Evolutionary conservation across 2,797 vertebrate species (phyloP).

Genomic region (Morus bassanus): DNA sequence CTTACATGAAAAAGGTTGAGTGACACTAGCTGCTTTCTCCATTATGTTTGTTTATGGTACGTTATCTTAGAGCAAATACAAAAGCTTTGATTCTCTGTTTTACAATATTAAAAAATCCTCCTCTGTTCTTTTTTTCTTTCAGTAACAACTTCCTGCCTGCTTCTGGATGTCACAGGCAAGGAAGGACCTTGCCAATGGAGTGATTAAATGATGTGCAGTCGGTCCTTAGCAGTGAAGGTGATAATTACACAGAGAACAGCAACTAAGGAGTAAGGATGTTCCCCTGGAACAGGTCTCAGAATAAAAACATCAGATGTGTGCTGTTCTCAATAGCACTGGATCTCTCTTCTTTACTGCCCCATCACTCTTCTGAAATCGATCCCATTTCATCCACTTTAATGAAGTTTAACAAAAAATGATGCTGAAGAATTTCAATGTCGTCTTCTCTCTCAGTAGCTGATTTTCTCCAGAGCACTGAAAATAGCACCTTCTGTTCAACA

Average conservation of each 20-base stretch:
- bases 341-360: slow-evolving; percentile 54
- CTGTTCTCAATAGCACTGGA: background rate
- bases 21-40: background rate
- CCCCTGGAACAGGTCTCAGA: slow-evolving; percentile 6
- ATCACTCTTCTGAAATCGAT: slow-evolving; percentile 64
- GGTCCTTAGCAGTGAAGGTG: slow-evolving; percentile 43
- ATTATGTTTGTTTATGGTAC: background rate
- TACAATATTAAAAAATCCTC: background rate
- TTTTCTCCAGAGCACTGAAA: slow-evolving; percentile 11
- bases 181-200: slow-evolving; percentile 11
- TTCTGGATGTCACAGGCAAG: slow-evolving; percentile 26
- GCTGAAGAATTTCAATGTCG: slow-evolving; percentile 50
- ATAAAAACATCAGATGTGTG: slow-evolving; percentile 36
- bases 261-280: slow-evolving; percentile 1
- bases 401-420: slow-evolving; percentile 61
- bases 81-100: background rate
- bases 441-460: background rate
- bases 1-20: background rate
- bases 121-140: background rate
- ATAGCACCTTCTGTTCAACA: background rate
- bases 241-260: slow-evolving; percentile 36
- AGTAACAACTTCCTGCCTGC: background rate
- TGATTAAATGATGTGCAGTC: slow-evolving; percentile 43
- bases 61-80: background rate
- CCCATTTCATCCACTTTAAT: slow-evolving; percentile 63